Evolutionary conservation across 2,113 vertebrate species (phyloP).

Genomic region (Smithornis capensis): DNA sequence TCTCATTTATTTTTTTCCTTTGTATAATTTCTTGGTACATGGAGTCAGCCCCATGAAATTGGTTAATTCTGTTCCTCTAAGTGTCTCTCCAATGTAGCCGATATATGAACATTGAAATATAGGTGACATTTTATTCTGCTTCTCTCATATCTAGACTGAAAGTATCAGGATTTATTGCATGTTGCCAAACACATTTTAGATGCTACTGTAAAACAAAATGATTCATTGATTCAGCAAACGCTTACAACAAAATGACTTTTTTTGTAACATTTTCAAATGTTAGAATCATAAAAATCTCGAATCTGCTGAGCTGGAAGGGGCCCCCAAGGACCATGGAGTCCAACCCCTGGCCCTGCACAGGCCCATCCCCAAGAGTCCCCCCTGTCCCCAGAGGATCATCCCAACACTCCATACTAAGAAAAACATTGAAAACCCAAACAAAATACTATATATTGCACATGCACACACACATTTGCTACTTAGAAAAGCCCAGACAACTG

Average conservation of each 20-base stretch:
- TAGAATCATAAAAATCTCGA: background rate
- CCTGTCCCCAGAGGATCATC: no score
- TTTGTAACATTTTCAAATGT: background rate
- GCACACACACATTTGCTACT: background rate
- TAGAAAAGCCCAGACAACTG: background rate
- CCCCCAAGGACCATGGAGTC: accelerated
- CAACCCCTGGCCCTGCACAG: background rate
- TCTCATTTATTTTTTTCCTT: background rate
- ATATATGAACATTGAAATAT: background rate
- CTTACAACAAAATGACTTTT: constrained; percentile 1
- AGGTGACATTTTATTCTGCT: constrained; percentile 3
- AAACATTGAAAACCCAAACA: background rate
- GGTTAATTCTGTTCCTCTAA: background rate
- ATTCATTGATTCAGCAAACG: constrained; percentile 21
- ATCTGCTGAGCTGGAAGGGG: background rate
- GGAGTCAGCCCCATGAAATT: background rate
- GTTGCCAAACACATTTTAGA: constrained; percentile 7
- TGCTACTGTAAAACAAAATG: constrained; percentile 36
- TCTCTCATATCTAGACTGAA: background rate
- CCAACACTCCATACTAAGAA: background rate
- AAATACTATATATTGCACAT: background rate
- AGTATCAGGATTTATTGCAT: constrained; percentile 17
- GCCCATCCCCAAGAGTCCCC: no score
- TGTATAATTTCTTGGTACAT: background rate
- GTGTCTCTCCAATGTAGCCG: background rate